Evolutionary conservation across 2,888 invertebrate species (phyloP), one percentile per base, ranked within the genome.

Genomic region (Apodemia hepburni): DNA sequence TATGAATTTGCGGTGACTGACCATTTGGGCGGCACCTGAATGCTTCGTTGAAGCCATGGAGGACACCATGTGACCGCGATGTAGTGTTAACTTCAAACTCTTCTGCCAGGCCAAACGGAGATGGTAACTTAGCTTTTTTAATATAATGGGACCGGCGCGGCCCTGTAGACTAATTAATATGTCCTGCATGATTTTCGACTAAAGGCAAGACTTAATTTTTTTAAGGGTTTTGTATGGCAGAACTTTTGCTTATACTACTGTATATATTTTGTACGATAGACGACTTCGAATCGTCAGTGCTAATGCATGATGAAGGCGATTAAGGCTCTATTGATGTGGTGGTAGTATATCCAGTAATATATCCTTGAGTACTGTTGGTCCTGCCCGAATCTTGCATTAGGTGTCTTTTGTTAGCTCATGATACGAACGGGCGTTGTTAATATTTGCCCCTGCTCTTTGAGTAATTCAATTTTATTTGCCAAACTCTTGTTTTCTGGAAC

Each of bases 401-500:
- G 67, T 65, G 68, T 69, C 66, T 64, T 71, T 63, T 72, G 71
- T 69, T 72, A 69, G 65, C 61, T 69, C 61, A 49, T 69, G 70
- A 62, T 63, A 64, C 66, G 70, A 71, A 70, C 60, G 61, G 65
- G 62, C 17, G 65, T 17, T 65, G 70, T 69, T 69, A 72, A 70
- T 45, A 58, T 68, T 68, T 74, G 73, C 49, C 66, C 70, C 69
- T 72, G 70, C 68, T 67, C 71, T 62, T 75, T 65, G 59, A 72
- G 66, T 64, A 74, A 72, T 69, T 74, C 71, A 71, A 73, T 73
- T 73, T 74, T 75, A 51, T 71, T 69, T 64, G 68, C 65, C 65
- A 74, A 68, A 65, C 72, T 69, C 63, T 62, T 67, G 68, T 72
- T 68, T 67, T 74, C 72, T 68, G 73, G 72, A 63, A 73, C 71